Evolutionary conservation across 2,113 vertebrate species (phyloP).

Genomic region (Ceratotherium simum): DNA sequence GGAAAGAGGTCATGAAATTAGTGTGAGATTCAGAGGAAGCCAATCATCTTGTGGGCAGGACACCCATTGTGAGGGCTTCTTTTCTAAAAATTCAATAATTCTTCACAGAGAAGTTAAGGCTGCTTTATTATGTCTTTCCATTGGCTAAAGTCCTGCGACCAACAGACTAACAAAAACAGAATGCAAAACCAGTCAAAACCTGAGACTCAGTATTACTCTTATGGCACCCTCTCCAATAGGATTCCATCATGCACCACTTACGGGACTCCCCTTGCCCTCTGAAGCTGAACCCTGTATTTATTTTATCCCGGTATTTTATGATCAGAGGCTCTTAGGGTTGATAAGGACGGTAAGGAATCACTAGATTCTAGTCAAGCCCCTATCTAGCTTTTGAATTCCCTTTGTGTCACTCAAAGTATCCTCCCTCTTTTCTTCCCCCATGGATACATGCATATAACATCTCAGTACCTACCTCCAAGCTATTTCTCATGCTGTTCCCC

Average conservation of each 20-base stretch:
- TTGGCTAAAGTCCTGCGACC: neutral
- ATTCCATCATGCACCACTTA: too few relatives aligned
- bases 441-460: neutral
- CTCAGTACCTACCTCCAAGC: neutral
- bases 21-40: neutral
- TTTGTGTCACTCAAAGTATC: neutral
- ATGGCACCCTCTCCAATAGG: neutral
- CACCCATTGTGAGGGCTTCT: neutral
- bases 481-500: neutral
- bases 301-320: neutral
- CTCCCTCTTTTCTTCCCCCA: neutral
- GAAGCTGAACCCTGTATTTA: neutral
- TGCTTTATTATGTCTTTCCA: neutral
- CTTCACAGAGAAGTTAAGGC: neutral
- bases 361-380: neutral
- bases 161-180: neutral
- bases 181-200: neutral
- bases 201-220: neutral
- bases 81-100: neutral
- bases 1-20: neutral
- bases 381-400: neutral
- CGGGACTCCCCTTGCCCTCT: neutral
- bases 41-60: neutral
- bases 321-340: neutral
- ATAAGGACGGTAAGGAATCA: neutral